These are phyloP conservation scores for Cisticola juncidis DNA, from an alignment of 2,113 vertebrate genomes.

Conservation along the genomic window DNA sequence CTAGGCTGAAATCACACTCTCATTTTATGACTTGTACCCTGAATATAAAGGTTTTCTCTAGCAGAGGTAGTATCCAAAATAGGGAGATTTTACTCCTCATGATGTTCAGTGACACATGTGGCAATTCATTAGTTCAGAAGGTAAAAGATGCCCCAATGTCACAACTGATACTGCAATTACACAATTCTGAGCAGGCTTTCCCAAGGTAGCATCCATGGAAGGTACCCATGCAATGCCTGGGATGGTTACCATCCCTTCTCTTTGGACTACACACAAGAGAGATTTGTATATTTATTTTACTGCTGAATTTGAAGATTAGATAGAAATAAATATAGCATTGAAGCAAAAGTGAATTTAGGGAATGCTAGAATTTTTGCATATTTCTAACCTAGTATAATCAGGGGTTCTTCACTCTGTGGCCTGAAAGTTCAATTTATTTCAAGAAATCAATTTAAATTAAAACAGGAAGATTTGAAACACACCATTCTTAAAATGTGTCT, in stretches of 20 bases:
- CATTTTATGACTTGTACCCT: neutral
- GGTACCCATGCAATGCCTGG: accelerated
- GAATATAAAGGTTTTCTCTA: neutral
- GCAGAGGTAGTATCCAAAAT: neutral
- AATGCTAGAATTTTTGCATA: neutral
- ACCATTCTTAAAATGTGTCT: neutral
- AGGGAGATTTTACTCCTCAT: neutral
- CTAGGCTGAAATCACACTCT: neutral
- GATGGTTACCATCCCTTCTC: neutral
- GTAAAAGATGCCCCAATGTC: neutral
- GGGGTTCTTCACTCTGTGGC: neutral
- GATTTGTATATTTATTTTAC: neutral
- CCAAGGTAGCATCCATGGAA: neutral
- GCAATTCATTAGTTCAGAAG: neutral
- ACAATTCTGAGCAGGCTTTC: neutral
- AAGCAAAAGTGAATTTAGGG: neutral
- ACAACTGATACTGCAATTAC: neutral
- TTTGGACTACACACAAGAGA: neutral
- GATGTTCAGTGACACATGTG: neutral
- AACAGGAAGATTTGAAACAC: neutral
- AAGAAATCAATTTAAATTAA: neutral
- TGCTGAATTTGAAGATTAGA: neutral
- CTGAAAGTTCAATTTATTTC: neutral
- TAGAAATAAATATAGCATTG: neutral
- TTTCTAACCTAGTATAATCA: neutral